Conservation (phyloP, 2,113 vertebrate species). For the Mobula birostris region DNA sequence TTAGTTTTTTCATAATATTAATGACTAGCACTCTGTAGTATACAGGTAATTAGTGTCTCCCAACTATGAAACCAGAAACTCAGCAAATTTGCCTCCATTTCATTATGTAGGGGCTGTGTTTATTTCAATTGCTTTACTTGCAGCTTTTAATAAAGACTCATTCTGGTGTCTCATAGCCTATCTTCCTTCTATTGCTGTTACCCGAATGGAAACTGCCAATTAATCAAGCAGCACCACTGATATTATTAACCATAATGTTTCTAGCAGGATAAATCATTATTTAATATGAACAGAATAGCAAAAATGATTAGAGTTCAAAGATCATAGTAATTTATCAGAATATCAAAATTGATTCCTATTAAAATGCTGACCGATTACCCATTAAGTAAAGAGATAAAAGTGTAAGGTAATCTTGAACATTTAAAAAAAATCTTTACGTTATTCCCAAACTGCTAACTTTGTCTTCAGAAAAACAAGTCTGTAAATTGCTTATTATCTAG, state of each 20-base stretch:
- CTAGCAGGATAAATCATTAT: neutral
- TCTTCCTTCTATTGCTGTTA: neutral
- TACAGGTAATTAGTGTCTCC: neutral
- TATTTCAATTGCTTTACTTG: neutral
- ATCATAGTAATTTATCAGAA: neutral
- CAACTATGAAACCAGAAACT: neutral
- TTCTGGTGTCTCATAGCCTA: neutral
- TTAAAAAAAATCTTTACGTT: neutral
- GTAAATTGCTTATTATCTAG: neutral
- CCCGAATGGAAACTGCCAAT: neutral
- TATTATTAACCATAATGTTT: neutral
- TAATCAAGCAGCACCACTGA: neutral
- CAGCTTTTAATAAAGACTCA: neutral
- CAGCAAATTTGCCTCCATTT: neutral
- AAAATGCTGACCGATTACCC: no score
- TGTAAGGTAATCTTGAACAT: neutral
- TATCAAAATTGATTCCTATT: neutral
- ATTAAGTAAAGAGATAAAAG: neutral
- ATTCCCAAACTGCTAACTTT: neutral
- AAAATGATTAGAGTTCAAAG: constrained; percentile 7
- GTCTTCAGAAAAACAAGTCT: neutral
- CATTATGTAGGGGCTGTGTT: neutral
- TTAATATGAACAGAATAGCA: neutral
- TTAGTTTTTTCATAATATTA: neutral
- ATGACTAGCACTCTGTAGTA: no score